Evolutionary conservation across 2,888 invertebrate genomes (phyloP), one percentile per base, ranked within the genome.

Genomic region (Chloroclysta siterata): DNA sequence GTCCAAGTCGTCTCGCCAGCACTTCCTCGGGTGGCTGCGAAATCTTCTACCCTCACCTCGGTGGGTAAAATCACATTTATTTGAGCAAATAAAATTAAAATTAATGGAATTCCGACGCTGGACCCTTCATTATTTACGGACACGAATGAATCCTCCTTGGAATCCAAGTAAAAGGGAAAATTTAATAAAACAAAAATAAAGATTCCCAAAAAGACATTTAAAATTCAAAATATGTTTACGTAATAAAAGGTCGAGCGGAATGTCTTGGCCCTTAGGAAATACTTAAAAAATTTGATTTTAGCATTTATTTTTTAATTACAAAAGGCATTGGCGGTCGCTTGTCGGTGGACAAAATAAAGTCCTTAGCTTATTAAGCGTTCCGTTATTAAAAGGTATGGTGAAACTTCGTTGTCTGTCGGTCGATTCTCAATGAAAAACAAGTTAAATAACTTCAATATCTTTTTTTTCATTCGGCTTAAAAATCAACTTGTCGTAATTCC

Each of bases 171-270:
- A 69, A 65, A 66, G 58, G 65, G 70, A 75, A 75, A 71, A 71
- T 68, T 51, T 72, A 72, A 74, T 72, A 67, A 75, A 75, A 63
- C 48, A 71, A 72, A 72, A 76, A 74, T 72, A 74, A 71, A 71
- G 53, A 70, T 69, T 71, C 69, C 52, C 63, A 52, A 60, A 66
- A 66, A 51, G 60, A 61, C 58, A 65, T 65, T 61, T 65, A 58
- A 62, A 61, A 60, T 62, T 54, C 61, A 61, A 61, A 65, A 57
- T 61, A 58, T 55, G 57, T 69, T 63, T 68, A 57, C 36, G 56
- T 51, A 60, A 55, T 60, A 53, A 56, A 53, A 57, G 56, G 60
- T 13, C 48, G 42, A 47, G 51, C 28, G 53, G 22, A 52, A 57
- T 46, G 46, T 60, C 47, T 56, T 22, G 55, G 36, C 22, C 47